phyloP scores from a whole-genome alignment of 2,888 invertebrate species.

The Hydropsyche betteni region DNA sequence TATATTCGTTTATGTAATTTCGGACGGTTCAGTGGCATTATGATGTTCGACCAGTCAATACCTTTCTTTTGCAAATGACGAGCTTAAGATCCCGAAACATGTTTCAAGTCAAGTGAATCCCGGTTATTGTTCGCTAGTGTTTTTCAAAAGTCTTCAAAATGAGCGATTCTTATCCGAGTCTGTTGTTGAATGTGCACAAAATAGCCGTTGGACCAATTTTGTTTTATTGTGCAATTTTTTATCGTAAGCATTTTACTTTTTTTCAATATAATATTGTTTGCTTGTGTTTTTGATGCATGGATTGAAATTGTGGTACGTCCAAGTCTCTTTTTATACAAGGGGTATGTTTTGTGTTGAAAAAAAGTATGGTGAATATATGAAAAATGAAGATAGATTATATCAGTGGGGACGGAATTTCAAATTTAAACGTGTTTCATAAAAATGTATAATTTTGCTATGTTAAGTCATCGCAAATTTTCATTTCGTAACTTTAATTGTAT shows the following conservation, averaged over 20 bases:
- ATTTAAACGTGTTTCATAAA: no score
- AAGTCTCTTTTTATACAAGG: background rate
- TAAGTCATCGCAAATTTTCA: no score
- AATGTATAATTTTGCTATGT: no score
- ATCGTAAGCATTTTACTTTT: constrained; percentile 39
- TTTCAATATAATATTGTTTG: background rate
- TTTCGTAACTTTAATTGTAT: background rate
- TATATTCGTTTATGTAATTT: constrained; percentile 7
- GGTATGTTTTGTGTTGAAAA: background rate
- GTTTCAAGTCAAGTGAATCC: background rate
- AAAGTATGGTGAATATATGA: background rate
- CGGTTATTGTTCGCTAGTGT: background rate
- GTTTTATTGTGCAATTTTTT: constrained; percentile 43
- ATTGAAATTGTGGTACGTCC: background rate
- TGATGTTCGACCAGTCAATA: constrained; percentile 1
- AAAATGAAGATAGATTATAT: no score
- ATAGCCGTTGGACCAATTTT: constrained; percentile 33
- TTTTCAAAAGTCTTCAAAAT: constrained; percentile 34
- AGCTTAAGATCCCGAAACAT: background rate
- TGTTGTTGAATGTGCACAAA: constrained; percentile 38
- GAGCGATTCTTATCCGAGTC: constrained; percentile 35
- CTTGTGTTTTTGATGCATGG: background rate
- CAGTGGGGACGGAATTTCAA: no score
- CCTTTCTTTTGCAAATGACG: background rate
- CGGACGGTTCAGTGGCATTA: background rate